A percentile compares a stretch with the other conserved stretches of the same genome.
phyloP scores from a whole-genome alignment of 2,113 vertebrate genomes.

The Eulemur rufifrons region DNA sequence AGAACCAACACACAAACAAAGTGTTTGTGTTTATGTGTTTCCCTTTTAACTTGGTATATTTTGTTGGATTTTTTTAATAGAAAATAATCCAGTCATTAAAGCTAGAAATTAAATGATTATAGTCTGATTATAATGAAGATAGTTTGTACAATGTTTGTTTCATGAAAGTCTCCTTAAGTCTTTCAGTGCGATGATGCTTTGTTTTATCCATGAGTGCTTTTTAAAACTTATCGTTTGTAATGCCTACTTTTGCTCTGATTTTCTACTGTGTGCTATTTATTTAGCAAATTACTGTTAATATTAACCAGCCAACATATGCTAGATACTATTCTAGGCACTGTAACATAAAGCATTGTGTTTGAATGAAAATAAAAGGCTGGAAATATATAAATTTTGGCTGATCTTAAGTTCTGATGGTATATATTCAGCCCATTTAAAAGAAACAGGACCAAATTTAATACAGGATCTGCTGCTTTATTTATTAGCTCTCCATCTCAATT shows the following conservation, averaged over 20 bases:
- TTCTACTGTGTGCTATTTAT: neutral
- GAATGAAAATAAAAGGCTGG: neutral
- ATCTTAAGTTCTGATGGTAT: neutral
- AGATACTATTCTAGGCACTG: neutral
- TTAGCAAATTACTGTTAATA: neutral
- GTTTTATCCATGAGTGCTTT: neutral
- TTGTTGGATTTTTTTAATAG: neutral
- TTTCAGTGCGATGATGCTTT: constrained; percentile 2
- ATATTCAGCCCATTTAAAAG: neutral
- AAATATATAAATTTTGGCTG: neutral
- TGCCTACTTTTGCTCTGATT: constrained; percentile 12
- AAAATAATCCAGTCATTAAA: constrained; percentile 29
- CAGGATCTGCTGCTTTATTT: neutral
- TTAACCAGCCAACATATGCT: neutral
- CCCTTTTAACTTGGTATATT: neutral
- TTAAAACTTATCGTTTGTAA: constrained; percentile 19
- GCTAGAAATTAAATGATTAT: neutral
- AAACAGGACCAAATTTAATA: neutral
- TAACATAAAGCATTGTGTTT: constrained; percentile 2
- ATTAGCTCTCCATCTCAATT: neutral
- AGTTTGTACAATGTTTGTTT: neutral
- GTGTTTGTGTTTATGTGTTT: neutral
- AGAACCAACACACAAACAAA: neutral
- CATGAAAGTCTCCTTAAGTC: neutral
- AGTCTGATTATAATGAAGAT: neutral